Evolutionary conservation across 2,113 vertebrate species (phyloP), one percentile per base, ranked within the genome.

Genomic region (Lamprotornis superbus): DNA sequence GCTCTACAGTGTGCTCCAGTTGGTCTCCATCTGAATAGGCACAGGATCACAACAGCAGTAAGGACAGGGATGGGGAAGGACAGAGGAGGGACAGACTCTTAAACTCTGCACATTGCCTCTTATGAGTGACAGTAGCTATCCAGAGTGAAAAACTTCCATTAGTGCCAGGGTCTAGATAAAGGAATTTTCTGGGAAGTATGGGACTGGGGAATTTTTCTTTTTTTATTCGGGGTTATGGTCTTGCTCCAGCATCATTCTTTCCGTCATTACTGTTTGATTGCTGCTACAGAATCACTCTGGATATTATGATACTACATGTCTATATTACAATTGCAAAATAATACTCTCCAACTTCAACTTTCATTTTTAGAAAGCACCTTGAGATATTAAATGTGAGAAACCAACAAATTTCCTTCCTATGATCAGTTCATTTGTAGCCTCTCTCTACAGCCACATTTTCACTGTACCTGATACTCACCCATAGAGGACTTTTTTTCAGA

Each of bases 121-220:
- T 57, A 35, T 0, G 1, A 61, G 10, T 9, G 1, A 20, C 4
- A 30, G 11, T 7, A 76, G 19, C 15, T 30, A 65, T 1, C 5
- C 14, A 75, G 19, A 57, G 15, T 56, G 42, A 68, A 73, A 89
- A 91, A 47, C 4, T 73, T 23, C 30, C 56, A 31, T 50, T 50
- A 68, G 25, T 5, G 2, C 5, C 60, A 7, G 17, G 9, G 9
- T 65, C 31, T 55, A 61, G 40, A 64, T 35, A 64, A 79, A 71
- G 20, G 27, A 71, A 63, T 37, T 87, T 81, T 9, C 24, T 83
- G 50, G 42, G 53, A 89, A 87, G 28, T 22, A 55, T 7, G 7
- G 31, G 11, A 50, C 28, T 35, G 39, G 12, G 61, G 35, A 50
- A 47, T 23, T 7, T 49, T 63, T 71, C 46, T 68, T 63, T 9